Conservation (phyloP, 2,113 vertebrate species). For the Halcyon senegalensis region DNA sequence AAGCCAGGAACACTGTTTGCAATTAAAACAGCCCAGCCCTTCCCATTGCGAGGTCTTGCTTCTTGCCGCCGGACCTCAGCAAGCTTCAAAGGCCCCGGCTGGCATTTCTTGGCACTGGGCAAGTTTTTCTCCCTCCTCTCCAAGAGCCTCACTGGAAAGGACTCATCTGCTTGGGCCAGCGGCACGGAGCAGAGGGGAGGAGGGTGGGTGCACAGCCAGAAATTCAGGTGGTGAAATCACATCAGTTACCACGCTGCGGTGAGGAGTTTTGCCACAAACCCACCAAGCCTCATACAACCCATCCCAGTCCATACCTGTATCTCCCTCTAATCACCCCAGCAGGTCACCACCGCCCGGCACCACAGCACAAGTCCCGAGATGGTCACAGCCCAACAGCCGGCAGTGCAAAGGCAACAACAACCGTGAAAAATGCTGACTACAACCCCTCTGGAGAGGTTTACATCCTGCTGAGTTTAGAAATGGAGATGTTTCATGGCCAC, state of each 20-base stretch:
- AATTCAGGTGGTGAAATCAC: neutral
- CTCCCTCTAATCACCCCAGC: rapidly evolving
- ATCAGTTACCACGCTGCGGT: rapidly evolving
- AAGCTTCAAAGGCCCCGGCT: neutral
- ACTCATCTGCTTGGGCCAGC: rapidly evolving
- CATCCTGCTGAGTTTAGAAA: neutral
- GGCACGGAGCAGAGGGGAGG: neutral
- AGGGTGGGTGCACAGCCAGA: neutral
- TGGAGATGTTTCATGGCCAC: neutral
- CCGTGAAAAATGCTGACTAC: neutral
- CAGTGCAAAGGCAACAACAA: neutral
- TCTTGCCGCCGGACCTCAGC: neutral
- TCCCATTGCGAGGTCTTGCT: neutral
- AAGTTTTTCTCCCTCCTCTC: neutral
- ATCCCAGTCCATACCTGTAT: neutral
- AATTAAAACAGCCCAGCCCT: neutral
- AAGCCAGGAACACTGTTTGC: neutral
- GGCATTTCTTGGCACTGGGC: neutral
- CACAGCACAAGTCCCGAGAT: rapidly evolving
- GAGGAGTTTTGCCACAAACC: neutral
- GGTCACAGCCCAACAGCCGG: rapidly evolving
- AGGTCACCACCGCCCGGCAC: rapidly evolving
- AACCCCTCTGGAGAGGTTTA: neutral
- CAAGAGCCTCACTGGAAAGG: neutral
- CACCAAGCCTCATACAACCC: neutral